A percentile compares a stretch with the other conserved stretches of the same genome.
These are phyloP conservation scores for Bos javanicus DNA, from an alignment of 2,113 vertebrate genomes.

Conservation along the genomic window DNA sequence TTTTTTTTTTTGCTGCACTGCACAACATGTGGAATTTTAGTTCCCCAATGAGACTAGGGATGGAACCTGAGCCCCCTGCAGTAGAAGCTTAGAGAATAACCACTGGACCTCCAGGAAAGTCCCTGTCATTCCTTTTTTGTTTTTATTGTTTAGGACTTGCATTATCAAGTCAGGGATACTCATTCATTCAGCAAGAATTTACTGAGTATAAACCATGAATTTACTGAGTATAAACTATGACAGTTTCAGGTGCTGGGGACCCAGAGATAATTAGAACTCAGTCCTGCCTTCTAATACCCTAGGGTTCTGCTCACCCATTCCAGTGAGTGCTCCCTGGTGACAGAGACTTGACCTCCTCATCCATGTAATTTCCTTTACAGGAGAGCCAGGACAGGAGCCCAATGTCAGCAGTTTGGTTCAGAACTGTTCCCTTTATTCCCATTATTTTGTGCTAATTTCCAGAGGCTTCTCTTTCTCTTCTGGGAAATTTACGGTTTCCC, in stretches of 20 bases:
- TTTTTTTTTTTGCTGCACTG: neutral
- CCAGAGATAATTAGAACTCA: neutral
- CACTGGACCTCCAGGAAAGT: neutral
- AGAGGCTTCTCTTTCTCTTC: slow-evolving; percentile 31
- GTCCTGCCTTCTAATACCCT: neutral
- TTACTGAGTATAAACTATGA: neutral
- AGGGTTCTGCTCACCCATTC: neutral
- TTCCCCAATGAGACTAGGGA: neutral
- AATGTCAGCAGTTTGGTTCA: neutral
- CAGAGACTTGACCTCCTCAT: neutral
- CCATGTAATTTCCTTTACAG: neutral
- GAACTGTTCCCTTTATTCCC: neutral
- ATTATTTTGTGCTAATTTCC: neutral
- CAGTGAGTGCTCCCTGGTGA: neutral
- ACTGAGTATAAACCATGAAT: neutral
- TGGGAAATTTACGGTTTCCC: neutral
- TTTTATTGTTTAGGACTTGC: neutral
- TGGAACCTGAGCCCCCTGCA: neutral
- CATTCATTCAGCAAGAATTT: neutral
- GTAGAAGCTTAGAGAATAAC: neutral
- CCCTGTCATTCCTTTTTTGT: neutral
- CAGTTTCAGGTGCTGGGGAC: neutral
- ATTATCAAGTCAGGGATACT: neutral
- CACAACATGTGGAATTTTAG: neutral
- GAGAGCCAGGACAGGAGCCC: neutral